Base-by-base conservation (phyloP, 2,113 vertebrate genomes). In the Eulacestoma nigropectus region DNA sequence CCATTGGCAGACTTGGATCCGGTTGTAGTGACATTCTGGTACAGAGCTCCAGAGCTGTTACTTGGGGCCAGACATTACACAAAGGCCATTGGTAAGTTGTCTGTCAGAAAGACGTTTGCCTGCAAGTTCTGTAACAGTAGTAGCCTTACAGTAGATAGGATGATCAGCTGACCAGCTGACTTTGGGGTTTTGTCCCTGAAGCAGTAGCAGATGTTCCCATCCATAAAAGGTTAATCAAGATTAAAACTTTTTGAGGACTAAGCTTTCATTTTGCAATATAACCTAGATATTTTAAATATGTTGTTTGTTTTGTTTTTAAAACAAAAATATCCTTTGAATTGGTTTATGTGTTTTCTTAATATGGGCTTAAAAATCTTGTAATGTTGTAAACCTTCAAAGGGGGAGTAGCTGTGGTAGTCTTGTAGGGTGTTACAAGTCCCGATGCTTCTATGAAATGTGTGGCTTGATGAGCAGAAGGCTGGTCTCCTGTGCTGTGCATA, bases 31-130 rank as follows among this genome's bases (percentile, higher is more conserved):
- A 99, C 99, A 4, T 99, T 99, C 97, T 99, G 99, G 99, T 99
- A 99, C 92, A 98, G 99, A 97, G 99, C 99, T 80, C 99, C 99
- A 79, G 99, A 99, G 95, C 98, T 99, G 91, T 97, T 99, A 77
- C 98, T 99, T 90, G 99, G 99, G 87, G 99, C 99, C 44, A 98
- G 99, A 70, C 99, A 99, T 97, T 99, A 99, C 96, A 99, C 99
- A 97, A 99, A 99, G 98, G 99, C 99, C 92, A 99, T 99, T 68
- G 99, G 99, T 99, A 97, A 98, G 99, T 98, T 95, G 65, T 80
- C 85, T 49, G 27, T 83, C 81, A 33, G 37, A 65, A 87, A 29
- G 27, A 50, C 2, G 0, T 56, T 78, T 91, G 16, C 21, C 15
- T 90, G 35, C 21, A 33, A 47, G 13, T 77, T 74, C 63, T 76